Evolutionary conservation across 1,140 invertebrate species (phyloP), one percentile per base, ranked within the genome.

Genomic region (Centruroides vittatus): DNA sequence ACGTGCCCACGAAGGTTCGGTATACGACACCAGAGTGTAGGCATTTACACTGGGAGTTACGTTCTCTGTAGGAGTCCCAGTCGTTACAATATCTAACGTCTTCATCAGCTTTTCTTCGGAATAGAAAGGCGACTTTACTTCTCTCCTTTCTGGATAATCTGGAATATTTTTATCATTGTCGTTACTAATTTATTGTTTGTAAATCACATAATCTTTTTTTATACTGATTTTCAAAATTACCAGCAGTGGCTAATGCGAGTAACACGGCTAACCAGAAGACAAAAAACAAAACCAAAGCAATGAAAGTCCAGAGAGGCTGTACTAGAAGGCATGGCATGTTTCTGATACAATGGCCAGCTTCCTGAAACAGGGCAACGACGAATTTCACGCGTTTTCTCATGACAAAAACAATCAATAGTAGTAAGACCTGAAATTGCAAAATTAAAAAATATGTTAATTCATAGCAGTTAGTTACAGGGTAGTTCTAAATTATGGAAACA

Each of bases 241-340:
- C 60, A 48, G 83, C 78, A 65, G 84, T 85, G n/a, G 81, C 80
- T 5, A 86, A 73, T 67, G 77, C 82, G 35, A 84, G 74, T 65
- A 94, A 81, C 48, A 94, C 82, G 46, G 80, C 78, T 3, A 91
- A 77, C 90, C 90, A 95, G 77, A 88, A 89, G 50, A 82, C 74
- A 65, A 92, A 86, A 72, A 94, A 94, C 50, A 83, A 62, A 36
- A 86, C 73, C 0, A 95, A 76, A 55, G 85, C 79, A 53, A 87
- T 63, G 71, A 93, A 93, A 0, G 92, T 94, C 61, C 91, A 75
- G 2, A 95, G 70, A 1, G 93, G 92, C 70, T 93, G 91, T 34
- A 93, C 75, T 68, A 94, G 84, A 35, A 97, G 73, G n/a, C 81
- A 82, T 6, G 92, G 91, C 63, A 95, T 79, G 68, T 84, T 82